A percentile compares a stretch with the other conserved stretches of the same genome.
Evolutionary conservation across 2,888 invertebrate species (phyloP).

Genomic region (Drosophila glabriapex): DNA sequence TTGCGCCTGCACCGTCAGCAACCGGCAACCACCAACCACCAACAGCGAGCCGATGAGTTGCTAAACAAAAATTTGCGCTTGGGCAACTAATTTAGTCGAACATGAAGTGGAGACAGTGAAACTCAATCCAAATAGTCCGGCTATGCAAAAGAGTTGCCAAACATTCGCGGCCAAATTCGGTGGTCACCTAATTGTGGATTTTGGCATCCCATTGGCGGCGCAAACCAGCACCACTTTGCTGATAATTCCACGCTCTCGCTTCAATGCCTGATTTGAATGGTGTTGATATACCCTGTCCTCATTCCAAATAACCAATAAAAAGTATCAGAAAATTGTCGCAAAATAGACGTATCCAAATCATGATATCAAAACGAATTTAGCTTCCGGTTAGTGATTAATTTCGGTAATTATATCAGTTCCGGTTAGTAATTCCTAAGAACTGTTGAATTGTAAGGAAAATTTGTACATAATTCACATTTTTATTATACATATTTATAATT

Average conservation of each 20-base stretch:
- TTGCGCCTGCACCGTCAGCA: conserved; percentile 53
- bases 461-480: neutral
- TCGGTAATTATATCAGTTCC: neutral
- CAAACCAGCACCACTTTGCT: conserved; percentile 16
- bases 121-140: conserved; percentile 27
- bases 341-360: neutral
- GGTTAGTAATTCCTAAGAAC: neutral
- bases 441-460: neutral
- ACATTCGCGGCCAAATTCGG: conserved; percentile 73
- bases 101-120: conserved; percentile 59
- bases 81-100: conserved; percentile 71
- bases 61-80: conserved; percentile 61
- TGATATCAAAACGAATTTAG: neutral
- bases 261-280: conserved; percentile 26
- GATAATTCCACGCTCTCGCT: conserved; percentile 37
- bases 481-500: neutral
- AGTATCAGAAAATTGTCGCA: neutral
- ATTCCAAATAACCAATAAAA: neutral
- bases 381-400: neutral
- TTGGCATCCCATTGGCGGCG: conserved; percentile 24
- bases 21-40: conserved; percentile 30
- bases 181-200: conserved; percentile 59
- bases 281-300: neutral
- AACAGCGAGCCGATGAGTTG: conserved; percentile 31
- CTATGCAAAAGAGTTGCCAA: conserved; percentile 74